Percentiles rank a stretch among this genome's conserved stretches.
phyloP scores from a whole-genome alignment of 1,140 invertebrate genomes.

The Asobara japonica region DNA sequence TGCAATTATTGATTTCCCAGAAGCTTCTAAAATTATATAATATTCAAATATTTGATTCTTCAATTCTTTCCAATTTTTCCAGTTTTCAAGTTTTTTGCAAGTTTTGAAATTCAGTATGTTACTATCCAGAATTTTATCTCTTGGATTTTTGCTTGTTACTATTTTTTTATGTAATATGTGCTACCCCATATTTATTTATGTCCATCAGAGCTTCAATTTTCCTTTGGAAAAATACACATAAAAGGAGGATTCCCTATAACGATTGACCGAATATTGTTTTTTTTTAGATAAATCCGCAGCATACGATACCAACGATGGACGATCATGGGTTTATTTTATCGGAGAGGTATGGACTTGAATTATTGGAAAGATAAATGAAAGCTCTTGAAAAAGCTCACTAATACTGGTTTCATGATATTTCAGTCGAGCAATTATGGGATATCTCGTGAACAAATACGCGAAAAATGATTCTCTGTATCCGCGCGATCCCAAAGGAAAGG shows the following conservation, averaged over 20 bases:
- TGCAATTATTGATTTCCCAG: too few species aligned
- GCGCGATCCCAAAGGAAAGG: constrained; percentile 69
- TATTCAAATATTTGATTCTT: too few species aligned
- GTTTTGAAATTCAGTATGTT: too few species aligned
- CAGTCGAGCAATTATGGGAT: constrained; percentile 70
- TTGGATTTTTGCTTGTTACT: too few species aligned
- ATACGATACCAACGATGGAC: constrained; percentile 76
- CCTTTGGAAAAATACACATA: too few species aligned
- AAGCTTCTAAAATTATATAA: too few species aligned
- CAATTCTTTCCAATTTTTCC: too few species aligned
- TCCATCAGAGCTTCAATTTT: too few species aligned
- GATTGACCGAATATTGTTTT: not conserved
- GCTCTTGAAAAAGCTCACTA: not conserved
- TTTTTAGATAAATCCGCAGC: constrained; percentile 72
- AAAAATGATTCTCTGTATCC: constrained; percentile 72
- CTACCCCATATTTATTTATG: too few species aligned
- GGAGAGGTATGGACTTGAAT: constrained; percentile 65
- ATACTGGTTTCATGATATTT: constrained; percentile 22
- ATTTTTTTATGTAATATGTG: too few species aligned
- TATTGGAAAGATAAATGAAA: not conserved
- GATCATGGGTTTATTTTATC: constrained; percentile 73
- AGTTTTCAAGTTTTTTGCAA: too few species aligned
- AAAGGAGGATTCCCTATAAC: not conserved
- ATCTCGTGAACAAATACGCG: constrained; percentile 72
- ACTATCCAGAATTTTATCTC: too few species aligned